Percentiles rank a stretch among this genome's conserved stretches.
Conservation (phyloP, 1,140 invertebrate genomes). For the Eumeta japonica region DNA sequence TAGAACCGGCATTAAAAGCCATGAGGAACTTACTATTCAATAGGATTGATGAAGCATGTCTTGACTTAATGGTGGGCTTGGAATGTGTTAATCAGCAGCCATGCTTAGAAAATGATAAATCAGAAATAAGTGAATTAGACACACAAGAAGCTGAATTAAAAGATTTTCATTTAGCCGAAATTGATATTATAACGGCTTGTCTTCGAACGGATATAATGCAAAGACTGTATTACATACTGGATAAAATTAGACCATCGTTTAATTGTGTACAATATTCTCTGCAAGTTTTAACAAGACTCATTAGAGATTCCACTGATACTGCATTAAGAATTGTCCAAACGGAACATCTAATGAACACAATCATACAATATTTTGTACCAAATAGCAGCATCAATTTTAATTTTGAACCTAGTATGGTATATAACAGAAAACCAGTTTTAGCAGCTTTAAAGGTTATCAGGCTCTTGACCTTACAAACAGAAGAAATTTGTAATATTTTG, state of each 20-base stretch:
- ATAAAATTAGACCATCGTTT: conserved; percentile 62
- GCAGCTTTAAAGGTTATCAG: conserved; percentile 57
- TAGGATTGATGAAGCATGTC: conserved; percentile 72
- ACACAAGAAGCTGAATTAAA: conserved; percentile 70
- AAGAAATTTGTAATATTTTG: conserved; percentile 33
- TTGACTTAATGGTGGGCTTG: conserved; percentile 70
- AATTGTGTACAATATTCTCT: conserved; percentile 66
- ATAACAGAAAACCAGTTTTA: conserved; percentile 47
- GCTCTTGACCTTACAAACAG: conserved; percentile 48
- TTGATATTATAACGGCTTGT: conserved; percentile 72
- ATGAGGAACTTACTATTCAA: conserved; percentile 73
- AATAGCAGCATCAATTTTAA: conserved; percentile 32
- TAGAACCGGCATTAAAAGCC: conserved; percentile 72
- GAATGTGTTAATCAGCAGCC: conserved; percentile 66
- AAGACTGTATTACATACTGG: conserved; percentile 71
- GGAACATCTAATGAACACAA: conserved; percentile 58
- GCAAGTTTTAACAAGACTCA: conserved; percentile 69
- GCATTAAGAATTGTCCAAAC: conserved; percentile 60
- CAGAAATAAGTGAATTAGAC: conserved; percentile 58
- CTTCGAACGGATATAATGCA: conserved; percentile 75
- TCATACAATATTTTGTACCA: conserved; percentile 64
- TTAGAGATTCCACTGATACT: conserved; percentile 65
- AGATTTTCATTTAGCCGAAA: conserved; percentile 79
- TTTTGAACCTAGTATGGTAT: conserved; percentile 30
- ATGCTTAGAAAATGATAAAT: conserved; percentile 56